Base-by-base conservation (phyloP, 2,797 vertebrate species). In the Artibeus lituratus region DNA sequence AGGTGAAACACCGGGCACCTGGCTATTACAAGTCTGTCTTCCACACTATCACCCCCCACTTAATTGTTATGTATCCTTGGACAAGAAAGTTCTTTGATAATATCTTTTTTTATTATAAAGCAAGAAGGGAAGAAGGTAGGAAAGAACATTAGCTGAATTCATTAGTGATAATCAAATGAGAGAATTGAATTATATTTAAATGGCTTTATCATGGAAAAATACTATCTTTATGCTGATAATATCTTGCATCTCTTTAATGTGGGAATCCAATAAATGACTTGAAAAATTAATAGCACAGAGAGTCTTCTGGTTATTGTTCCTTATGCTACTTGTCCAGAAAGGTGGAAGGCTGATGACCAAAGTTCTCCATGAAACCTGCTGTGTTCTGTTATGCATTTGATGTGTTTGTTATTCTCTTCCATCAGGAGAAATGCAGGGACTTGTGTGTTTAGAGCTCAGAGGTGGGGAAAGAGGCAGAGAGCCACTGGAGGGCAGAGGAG, bases 381-480 rank as follows among this genome's bases (percentile, higher is more conserved):
- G 72, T 51, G 82, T 87, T 89, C 78, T 94, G 10, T 88, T 72
- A 72, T 88, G 51, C 39, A 69, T 76, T 91, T 77, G 67, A 78
- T 90, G 39, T 94, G 74, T 95, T 92, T 95, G 69, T 35, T 93
- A 44, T 59, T 95, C 42, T 86, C 72, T 89, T 88, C 35, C 49
- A 83, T 32, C 65, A 76, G 15, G 67, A 47, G 65, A 84, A 53
- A 62, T 65, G 44, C 59, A 70, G 80, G 14, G 59, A 73, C 87
- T 89, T 87, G 14, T 74, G 65, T 83, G 62, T 19, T 95, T 39
- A 95, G 62, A 91, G 82, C 67, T 86, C 53, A 96, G 74, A 86
- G 73, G 82, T 87, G 84, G 72, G 44, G 65, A 77, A 22, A 67
- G 70, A 94, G 59, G 32, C 55, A 62, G 67, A 95, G 92, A 87